A percentile compares a stretch with the other conserved stretches of the same genome.
Conservation (phyloP, 2,113 vertebrate genomes). For the Aegotheles bennettii region DNA sequence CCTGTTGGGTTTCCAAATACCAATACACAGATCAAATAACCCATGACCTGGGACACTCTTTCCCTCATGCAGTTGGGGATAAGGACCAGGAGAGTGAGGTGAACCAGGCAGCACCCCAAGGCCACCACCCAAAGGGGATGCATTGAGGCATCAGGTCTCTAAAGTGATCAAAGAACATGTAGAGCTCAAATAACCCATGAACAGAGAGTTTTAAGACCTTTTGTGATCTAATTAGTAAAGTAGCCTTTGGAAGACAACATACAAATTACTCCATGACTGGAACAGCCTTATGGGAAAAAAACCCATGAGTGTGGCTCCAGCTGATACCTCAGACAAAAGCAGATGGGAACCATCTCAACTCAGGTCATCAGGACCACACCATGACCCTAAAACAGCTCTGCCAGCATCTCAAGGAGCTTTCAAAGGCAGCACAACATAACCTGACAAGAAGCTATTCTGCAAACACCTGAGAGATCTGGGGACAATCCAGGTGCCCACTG, state of each 20-base stretch:
- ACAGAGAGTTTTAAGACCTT: neutral
- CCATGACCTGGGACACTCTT: neutral
- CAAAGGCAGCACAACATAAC: rapidly evolving
- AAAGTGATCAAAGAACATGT: rapidly evolving
- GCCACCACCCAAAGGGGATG: neutral
- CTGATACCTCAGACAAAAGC: neutral
- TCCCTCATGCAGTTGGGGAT: neutral
- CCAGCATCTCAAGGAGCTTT: neutral
- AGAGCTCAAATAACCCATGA: neutral
- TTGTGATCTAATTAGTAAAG: neutral
- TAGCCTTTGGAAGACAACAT: neutral
- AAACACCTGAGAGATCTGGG: neutral
- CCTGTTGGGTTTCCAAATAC: neutral
- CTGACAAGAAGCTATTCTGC: neutral
- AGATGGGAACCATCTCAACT: neutral
- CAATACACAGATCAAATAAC: neutral
- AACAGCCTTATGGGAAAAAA: neutral
- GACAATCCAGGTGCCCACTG: neutral
- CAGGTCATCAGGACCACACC: neutral
- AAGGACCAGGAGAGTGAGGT: rapidly evolving
- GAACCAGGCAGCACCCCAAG: neutral
- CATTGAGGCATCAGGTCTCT: neutral
- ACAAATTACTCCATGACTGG: neutral
- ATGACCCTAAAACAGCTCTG: neutral
- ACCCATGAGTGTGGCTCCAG: neutral